Evolutionary conservation across 2,113 vertebrate species (phyloP).

Genomic region (Mobula birostris): DNA sequence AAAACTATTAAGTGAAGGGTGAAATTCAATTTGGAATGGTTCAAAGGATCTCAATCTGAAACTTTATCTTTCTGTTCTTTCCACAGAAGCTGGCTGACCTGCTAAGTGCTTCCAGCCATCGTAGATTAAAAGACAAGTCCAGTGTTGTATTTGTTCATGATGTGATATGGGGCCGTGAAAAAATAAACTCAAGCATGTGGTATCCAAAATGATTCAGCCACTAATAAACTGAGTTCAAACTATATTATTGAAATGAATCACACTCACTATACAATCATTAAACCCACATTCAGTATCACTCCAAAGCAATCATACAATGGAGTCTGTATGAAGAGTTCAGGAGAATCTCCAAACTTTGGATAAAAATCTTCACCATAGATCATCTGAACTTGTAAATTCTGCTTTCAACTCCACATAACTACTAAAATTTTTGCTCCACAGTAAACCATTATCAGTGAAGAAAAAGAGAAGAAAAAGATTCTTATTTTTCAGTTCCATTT

Average conservation of each 20-base stretch:
- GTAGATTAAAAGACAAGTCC: neutral
- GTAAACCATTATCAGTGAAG: neutral
- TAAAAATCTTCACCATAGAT: neutral
- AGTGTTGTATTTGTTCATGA: neutral
- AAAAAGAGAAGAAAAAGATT: neutral
- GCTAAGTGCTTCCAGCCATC: too few species aligned
- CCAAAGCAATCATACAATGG: neutral
- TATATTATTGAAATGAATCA: neutral
- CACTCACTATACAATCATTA: neutral
- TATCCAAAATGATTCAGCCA: neutral
- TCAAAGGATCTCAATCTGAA: too few species aligned
- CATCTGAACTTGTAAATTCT: neutral
- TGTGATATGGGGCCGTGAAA: neutral
- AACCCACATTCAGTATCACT: neutral
- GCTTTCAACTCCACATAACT: neutral
- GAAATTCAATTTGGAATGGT: neutral
- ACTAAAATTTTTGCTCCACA: neutral
- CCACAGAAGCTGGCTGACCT: too few species aligned
- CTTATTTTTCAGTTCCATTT: neutral
- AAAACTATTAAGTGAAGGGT: neutral
- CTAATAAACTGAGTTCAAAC: neutral
- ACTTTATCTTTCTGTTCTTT: too few species aligned
- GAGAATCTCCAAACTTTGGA: neutral
- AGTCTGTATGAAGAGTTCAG: neutral
- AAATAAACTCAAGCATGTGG: neutral